These are phyloP conservation scores for Brachionus manjavacas DNA, from an alignment of 1,140 invertebrate genomes.

Conservation along the genomic window DNA sequence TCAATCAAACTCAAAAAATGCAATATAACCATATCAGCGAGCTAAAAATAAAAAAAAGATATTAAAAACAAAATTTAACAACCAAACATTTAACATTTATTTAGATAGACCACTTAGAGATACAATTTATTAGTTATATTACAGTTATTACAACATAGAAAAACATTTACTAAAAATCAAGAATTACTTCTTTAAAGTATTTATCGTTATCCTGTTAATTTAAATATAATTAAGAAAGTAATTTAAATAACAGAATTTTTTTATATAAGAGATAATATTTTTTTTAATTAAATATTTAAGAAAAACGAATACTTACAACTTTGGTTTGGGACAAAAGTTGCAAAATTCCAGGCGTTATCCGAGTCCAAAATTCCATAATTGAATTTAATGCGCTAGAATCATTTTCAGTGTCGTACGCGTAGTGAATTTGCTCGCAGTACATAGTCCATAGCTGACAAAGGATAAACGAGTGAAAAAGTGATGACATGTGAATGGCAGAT, in stretches of 20 bases:
- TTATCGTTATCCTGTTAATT: constrained; percentile 39
- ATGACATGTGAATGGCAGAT: constrained; percentile 80
- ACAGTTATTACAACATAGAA: constrained; percentile 17
- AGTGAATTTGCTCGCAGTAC: constrained; percentile 83
- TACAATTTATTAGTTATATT: background rate
- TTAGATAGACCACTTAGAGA: constrained; percentile 1
- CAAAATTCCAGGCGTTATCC: constrained; percentile 88
- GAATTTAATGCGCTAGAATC: constrained; percentile 60
- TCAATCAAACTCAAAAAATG: constrained; percentile 93
- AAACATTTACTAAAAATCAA: background rate
- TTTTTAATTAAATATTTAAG: background rate
- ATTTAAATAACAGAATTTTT: background rate
- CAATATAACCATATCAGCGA: constrained; percentile 93
- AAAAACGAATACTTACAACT: constrained; percentile 65
- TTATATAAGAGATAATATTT: background rate
- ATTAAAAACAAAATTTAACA: constrained; percentile 42
- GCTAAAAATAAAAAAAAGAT: constrained; percentile 58
- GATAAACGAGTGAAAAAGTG: constrained; percentile 67
- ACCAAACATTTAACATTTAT: background rate
- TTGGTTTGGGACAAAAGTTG: constrained; percentile 88
- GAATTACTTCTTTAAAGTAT: constrained; percentile 40
- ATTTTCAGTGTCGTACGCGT: constrained; percentile 60
- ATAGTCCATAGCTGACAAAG: constrained; percentile 86
- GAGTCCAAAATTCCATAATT: constrained; percentile 96
- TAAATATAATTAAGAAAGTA: background rate